phyloP scores from a whole-genome alignment of 2,888 invertebrate genomes.

The Drosophila nigricruria region DNA sequence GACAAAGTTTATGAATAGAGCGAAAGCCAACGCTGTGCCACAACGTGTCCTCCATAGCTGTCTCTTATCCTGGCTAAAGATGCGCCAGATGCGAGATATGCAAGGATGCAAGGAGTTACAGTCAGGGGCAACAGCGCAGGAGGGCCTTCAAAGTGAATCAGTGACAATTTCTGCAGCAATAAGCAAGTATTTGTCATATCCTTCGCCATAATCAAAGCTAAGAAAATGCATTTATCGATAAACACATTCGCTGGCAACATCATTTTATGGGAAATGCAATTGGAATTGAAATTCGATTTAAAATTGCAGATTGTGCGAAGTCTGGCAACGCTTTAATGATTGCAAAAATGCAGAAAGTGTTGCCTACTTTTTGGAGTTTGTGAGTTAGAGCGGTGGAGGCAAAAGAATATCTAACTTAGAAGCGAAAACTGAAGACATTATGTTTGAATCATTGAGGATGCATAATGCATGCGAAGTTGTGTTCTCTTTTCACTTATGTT shows the following conservation, averaged over 20 bases:
- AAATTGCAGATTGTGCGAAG: neutral
- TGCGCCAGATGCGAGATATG: slow-evolving; percentile 11
- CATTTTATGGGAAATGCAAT: slow-evolving; percentile 1
- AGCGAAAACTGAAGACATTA: neutral
- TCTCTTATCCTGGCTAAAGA: slow-evolving; percentile 9
- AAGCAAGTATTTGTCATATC: slow-evolving; percentile 7
- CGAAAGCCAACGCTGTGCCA: slow-evolving; percentile 38
- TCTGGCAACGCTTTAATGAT: slow-evolving; percentile 7
- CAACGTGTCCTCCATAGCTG: slow-evolving; percentile 16
- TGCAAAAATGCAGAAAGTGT: neutral
- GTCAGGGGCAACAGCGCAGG: neutral
- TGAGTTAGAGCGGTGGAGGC: neutral
- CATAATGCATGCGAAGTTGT: neutral
- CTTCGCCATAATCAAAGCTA: slow-evolving; percentile 7
- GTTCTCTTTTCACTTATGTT: neutral
- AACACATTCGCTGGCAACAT: slow-evolving; percentile 2
- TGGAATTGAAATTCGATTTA: neutral
- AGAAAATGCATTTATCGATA: slow-evolving; percentile 29
- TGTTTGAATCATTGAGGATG: neutral
- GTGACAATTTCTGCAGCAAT: slow-evolving; percentile 10
- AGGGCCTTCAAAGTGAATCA: slow-evolving; percentile 8
- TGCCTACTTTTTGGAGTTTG: neutral
- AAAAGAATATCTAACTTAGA: neutral
- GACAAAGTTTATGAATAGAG: slow-evolving; percentile 70
- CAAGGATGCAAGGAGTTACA: neutral